Evolutionary conservation across 1,140 invertebrate species (phyloP), one percentile per base, ranked within the genome.

Genomic region (Bactericera cockerelli): DNA sequence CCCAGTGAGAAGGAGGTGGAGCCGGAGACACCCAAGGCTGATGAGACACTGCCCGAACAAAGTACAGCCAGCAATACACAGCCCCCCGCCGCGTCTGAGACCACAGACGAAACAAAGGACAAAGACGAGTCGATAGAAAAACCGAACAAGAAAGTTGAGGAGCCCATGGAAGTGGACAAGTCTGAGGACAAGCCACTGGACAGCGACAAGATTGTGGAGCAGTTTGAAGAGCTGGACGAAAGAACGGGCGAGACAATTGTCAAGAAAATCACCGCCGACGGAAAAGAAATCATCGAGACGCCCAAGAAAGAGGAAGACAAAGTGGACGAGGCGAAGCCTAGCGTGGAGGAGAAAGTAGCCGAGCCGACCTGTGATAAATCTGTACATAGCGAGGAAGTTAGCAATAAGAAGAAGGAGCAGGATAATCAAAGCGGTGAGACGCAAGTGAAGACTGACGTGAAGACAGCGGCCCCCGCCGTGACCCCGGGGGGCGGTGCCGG

Each of bases 351-450:
- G 55, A 19, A 26, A 38, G 33, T 59, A 59, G 33, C 38, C 62
- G 58, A 19, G 61, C 22, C 28, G 49, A 64, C 75, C 67, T 66
- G 66, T 54, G 70, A 70, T 62, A 67, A 70, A 6, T 75, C 76
- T 62, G 71, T 74, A 61, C 70, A 71, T 25, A 73, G 75, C 11
- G 75, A 77, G 66, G 79, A 82, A 70, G 77, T 77, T 21, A 80
- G 64, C 56, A 59, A 56, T 22, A 57, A 60, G 42, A 54, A 38
- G 28, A 58, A 63, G 57, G 28, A 39, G 24, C 39, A 61, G 2
- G 60, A 63, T 61, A 39, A 63, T 53, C 42, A 55, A 13, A 26
- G 13, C 22, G 33, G 39, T 39, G 54, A 56, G 54, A 59, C 26
- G 1, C 24, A n/a, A 26, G 24, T 21, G 1, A 54, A 36, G n/a